These are phyloP conservation scores for Cephus rjabovi DNA, from an alignment of 2,888 invertebrate species.

Conservation along the genomic window DNA sequence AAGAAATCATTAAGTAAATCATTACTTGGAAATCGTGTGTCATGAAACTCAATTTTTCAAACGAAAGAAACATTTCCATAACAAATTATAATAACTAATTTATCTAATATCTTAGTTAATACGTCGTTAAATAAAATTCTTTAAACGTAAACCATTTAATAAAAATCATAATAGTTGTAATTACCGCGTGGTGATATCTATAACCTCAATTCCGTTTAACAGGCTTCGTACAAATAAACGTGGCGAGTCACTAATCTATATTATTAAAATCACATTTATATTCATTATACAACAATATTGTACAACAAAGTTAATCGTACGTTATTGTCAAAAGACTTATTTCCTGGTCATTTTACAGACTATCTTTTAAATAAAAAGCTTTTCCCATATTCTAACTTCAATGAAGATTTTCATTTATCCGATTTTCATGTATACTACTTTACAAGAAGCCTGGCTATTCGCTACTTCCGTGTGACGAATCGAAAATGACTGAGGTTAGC, in stretches of 20 bases:
- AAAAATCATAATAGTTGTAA: not conserved
- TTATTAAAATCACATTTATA: not conserved
- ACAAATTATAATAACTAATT: not conserved
- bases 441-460: not conserved
- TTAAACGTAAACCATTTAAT: not conserved
- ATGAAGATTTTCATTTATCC: not conserved
- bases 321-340: not conserved
- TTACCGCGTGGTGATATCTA: not conserved
- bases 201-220: not conserved
- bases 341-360: not conserved
- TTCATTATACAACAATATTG: not conserved
- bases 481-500: not conserved
- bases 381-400: not conserved
- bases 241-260: not conserved
- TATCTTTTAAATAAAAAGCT: not conserved
- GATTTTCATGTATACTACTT: not conserved
- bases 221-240: not conserved
- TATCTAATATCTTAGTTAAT: not conserved
- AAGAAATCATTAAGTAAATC: constrained; percentile 4
- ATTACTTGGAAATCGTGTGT: not conserved
- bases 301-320: not conserved
- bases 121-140: not conserved
- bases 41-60: too few relatives aligned
- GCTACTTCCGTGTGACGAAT: not conserved
- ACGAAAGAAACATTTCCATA: not conserved